Percentiles rank a stretch among this genome's conserved stretches.
These are phyloP conservation scores for Mallateleia sp. DNA, from an alignment of 2,888 invertebrate species.

Conservation along the genomic window DNA sequence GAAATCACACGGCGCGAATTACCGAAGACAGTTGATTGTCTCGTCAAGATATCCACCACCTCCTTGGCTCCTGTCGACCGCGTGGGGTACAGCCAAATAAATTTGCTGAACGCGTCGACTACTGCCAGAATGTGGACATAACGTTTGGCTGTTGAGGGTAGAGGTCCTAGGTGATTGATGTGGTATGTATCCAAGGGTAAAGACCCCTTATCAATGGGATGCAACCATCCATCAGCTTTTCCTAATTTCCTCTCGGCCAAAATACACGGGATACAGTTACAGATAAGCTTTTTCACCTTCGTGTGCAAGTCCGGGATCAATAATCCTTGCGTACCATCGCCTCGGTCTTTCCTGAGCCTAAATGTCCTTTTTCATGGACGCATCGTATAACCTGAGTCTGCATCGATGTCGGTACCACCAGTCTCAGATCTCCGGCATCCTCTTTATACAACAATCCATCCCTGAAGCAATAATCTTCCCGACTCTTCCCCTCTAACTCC, in stretches of 20 bases:
- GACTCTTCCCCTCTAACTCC: too few species aligned
- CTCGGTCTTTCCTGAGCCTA: too few species aligned
- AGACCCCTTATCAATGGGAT: slow-evolving; percentile 48
- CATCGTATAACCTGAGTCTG: too few species aligned
- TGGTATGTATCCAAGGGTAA: slow-evolving; percentile 58
- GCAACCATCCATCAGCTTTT: slow-evolving; percentile 57
- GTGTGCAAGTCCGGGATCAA: too few species aligned
- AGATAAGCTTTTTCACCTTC: too few species aligned
- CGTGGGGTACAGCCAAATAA: slow-evolving; percentile 63
- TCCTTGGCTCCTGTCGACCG: slow-evolving; percentile 53
- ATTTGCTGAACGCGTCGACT: slow-evolving; percentile 50
- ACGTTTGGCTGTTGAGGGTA: slow-evolving; percentile 47
- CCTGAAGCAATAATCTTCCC: too few species aligned
- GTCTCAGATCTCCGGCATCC: too few species aligned
- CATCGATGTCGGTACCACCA: too few species aligned
- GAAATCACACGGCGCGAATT: slow-evolving; percentile 59
- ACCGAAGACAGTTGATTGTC: slow-evolving; percentile 61
- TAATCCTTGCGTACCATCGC: too few species aligned
- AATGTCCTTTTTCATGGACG: too few species aligned
- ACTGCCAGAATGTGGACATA: slow-evolving; percentile 61
- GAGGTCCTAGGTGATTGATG: slow-evolving; percentile 58
- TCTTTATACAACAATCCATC: too few species aligned
- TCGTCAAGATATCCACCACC: slow-evolving; percentile 39
- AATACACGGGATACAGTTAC: slow-evolving; percentile 60
- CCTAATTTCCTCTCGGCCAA: slow-evolving; percentile 57